Percentiles rank a stretch among this genome's conserved stretches.
phyloP scores from a whole-genome alignment of 1,140 invertebrate genomes.

The Atta cephalotes region DNA sequence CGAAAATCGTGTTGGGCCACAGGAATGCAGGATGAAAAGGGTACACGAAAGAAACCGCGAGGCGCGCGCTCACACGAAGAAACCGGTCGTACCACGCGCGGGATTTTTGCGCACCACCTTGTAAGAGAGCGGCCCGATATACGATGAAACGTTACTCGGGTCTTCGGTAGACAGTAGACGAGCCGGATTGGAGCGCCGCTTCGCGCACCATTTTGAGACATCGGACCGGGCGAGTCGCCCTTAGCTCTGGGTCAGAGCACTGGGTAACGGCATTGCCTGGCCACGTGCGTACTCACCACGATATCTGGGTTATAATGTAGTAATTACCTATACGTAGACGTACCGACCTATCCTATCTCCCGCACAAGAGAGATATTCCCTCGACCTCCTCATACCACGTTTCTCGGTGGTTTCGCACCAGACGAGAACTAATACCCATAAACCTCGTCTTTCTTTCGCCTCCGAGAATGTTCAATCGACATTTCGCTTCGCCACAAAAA shows the following conservation, averaged over 20 bases:
- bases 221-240: constrained; percentile 76
- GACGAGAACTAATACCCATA: constrained; percentile 15
- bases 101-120: constrained; percentile 73
- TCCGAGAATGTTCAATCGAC: not conserved
- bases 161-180: constrained; percentile 70
- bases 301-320: constrained; percentile 83
- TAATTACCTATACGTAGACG: constrained; percentile 75
- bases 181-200: constrained; percentile 71
- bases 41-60: constrained; percentile 35
- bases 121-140: constrained; percentile 59
- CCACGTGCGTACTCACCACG: constrained; percentile 62
- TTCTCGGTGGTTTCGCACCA: constrained; percentile 32
- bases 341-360: constrained; percentile 61
- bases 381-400: not conserved
- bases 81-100: constrained; percentile 69
- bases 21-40: constrained; percentile 68
- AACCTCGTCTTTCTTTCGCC: constrained; percentile 12
- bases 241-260: constrained; percentile 83
- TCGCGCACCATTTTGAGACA: constrained; percentile 78
- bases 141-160: constrained; percentile 73
- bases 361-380: not conserved
- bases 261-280: constrained; percentile 80
- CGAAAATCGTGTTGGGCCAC: constrained; percentile 64
- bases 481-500: not conserved
- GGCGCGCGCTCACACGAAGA: constrained; percentile 33